phyloP scores from a whole-genome alignment of 2,797 vertebrate genomes.

The Notolabrus celidotus region DNA sequence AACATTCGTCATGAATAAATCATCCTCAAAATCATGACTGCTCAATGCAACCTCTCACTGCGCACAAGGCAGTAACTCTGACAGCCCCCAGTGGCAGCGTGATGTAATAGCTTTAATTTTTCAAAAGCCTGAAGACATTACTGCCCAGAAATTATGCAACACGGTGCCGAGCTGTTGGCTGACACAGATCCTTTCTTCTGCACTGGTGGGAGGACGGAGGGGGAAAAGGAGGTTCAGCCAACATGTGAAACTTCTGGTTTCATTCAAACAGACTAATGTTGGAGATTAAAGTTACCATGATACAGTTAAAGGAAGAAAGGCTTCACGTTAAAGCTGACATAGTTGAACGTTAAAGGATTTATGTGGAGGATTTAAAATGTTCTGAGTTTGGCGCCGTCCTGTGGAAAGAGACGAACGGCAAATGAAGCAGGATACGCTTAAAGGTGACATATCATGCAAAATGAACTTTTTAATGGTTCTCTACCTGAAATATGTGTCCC shows the following conservation, averaged over 20 bases:
- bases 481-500: too few relatives aligned
- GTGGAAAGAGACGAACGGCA: background rate
- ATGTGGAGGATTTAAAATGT: background rate
- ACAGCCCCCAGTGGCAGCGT: slow-evolving; percentile 5
- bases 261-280: background rate
- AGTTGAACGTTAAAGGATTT: background rate
- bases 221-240: background rate
- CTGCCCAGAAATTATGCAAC: slow-evolving; percentile 36
- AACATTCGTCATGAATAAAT: background rate
- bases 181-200: too few relatives aligned
- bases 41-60: background rate
- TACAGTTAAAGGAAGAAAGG: too few relatives aligned
- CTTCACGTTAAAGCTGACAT: too few relatives aligned
- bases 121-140: slow-evolving; percentile 18
- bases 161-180: slow-evolving; percentile 13
- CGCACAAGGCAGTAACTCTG: background rate
- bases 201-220: background rate
- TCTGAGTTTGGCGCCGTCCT: background rate
- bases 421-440: too few relatives aligned
- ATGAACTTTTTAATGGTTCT: too few relatives aligned
- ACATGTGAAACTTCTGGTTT: background rate
- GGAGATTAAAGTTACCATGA: too few relatives aligned
- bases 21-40: background rate
- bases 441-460: too few relatives aligned
- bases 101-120: slow-evolving; percentile 17